phyloP scores from a whole-genome alignment of 2,113 vertebrate species.

The Heptranchias perlo region DNA sequence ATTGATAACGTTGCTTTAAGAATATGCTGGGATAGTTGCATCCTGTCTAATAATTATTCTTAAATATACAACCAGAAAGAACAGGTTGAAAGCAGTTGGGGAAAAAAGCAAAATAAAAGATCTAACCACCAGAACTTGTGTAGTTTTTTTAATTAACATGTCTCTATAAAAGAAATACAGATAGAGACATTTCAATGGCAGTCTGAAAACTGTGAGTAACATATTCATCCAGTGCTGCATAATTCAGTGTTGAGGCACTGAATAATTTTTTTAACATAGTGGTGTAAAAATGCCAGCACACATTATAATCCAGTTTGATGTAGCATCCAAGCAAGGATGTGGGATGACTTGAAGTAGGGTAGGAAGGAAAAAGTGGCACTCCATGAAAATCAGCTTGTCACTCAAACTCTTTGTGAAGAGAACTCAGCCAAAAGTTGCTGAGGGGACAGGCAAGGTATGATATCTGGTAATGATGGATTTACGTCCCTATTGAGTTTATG shows the following conservation, averaged over 20 bases:
- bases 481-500: background rate
- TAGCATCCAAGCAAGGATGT: background rate
- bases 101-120: background rate
- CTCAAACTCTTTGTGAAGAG: background rate
- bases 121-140: background rate
- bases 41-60: background rate
- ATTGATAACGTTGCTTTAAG: background rate
- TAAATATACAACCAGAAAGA: background rate
- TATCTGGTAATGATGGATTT: background rate
- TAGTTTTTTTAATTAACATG: background rate
- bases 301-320: background rate
- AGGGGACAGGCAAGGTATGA: background rate
- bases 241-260: constrained; percentile 17
- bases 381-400: background rate
- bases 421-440: background rate
- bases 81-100: background rate
- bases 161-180: background rate
- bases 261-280: constrained; percentile 9
- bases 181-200: background rate
- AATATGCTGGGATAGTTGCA: background rate
- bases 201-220: background rate
- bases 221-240: background rate
- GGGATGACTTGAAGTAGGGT: background rate
- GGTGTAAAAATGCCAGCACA: background rate
- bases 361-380: background rate